Evolutionary conservation across 2,113 vertebrate genomes (phyloP), one percentile per base, ranked within the genome.

Genomic region (Atherinomorus stipes): DNA sequence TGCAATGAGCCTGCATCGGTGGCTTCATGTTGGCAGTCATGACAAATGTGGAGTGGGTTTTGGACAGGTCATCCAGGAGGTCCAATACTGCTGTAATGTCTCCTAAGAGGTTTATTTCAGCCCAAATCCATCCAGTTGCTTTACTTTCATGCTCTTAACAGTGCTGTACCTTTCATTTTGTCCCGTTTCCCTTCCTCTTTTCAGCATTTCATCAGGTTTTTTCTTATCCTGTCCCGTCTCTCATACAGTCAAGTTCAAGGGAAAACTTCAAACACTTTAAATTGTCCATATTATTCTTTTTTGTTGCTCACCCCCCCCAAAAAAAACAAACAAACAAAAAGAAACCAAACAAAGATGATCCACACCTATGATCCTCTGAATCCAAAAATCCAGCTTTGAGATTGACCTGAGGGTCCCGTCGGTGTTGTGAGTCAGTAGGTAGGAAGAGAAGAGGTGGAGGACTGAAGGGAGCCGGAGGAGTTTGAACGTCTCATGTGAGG

Each of bases 401-500:
- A 56, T 50, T 50, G 74, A 83, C 72, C 66, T 42, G 28, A 60
- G 49, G 52, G 64, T 61, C 12, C 83, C 78, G 58, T 72, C 71
- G 88, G 78, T 78, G 49, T 51, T 1, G 58, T 38, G 64, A 83
- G 67, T 99, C 95, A 99, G 92, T 95, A 99, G 37, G 95, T 94
- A 87, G 96, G 93, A 83, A 98, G 95, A 50, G 96, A 95, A 68
- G 96, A 94, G 80, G 95, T 90, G 63, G 94, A 91, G 71, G 97
- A 92, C 93, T 98, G 97, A 88, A 99, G 92, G 87, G 98, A 96
- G 92, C 98, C 97, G 75, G 98, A 98, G 91, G 97, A 99, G 93
- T 98, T 99, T 4, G 98, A 97, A 84, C 97, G 96, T 86, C 98
- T 96, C 96, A 99, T 99, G 89, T 99, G 98, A 58, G 98, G 98